These are phyloP conservation scores for Rhopalosiphum padi DNA, from an alignment of 1,140 invertebrate genomes.

Conservation along the genomic window DNA sequence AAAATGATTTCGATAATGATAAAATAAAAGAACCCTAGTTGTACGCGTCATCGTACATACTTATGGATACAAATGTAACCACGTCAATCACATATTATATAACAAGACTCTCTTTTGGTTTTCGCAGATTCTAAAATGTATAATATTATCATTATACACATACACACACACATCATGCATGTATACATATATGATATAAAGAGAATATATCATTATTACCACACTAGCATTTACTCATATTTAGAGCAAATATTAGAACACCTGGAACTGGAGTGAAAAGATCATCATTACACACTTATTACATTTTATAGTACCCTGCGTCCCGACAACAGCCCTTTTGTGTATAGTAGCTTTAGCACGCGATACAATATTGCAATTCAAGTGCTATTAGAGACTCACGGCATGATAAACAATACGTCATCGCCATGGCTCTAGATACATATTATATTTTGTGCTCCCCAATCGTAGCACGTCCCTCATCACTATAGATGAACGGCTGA, in stretches of 20 bases:
- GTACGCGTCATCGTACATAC: too few relatives aligned
- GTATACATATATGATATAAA: neutral
- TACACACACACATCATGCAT: neutral
- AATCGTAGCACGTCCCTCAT: neutral
- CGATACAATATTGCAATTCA: constrained; percentile 50
- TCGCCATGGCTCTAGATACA: neutral
- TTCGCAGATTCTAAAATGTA: neutral
- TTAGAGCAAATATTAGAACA: constrained; percentile 51
- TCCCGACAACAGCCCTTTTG: neutral
- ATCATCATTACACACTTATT: constrained; percentile 12
- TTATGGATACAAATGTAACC: neutral
- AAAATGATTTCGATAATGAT: neutral
- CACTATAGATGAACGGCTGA: constrained; percentile 24
- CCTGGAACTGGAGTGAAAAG: constrained; percentile 46
- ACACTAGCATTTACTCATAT: neutral
- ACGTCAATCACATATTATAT: neutral
- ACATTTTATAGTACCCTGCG: neutral
- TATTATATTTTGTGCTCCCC: constrained; percentile 33
- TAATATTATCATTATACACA: neutral
- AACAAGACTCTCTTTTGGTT: neutral
- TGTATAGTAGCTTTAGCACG: constrained; percentile 50
- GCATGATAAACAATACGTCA: constrained; percentile 23
- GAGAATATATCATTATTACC: neutral
- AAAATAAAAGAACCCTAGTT: neutral
- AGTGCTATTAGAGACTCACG: constrained; percentile 52